phyloP scores from a whole-genome alignment of 1,140 invertebrate genomes.

The Meloidogyne exigua region DNA sequence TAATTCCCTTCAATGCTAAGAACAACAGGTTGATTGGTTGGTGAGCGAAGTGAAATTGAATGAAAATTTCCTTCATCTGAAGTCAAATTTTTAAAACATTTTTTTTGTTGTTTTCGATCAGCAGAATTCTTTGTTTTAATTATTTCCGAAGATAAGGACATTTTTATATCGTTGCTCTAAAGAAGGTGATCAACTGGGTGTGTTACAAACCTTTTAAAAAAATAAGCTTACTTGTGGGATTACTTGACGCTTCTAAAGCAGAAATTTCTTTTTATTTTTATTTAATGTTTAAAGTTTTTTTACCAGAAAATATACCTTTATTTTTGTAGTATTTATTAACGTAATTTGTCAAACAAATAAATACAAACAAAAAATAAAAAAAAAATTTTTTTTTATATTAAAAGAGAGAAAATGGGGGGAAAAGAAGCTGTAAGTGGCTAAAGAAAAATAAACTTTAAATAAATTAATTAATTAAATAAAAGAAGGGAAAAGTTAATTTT shows the following conservation, averaged over 20 bases:
- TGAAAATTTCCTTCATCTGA: conserved; percentile 9
- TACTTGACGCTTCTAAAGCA: neutral
- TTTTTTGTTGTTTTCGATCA: neutral
- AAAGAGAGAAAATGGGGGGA: neutral
- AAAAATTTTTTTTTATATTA: neutral
- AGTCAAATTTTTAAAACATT: neutral
- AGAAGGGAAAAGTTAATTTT: neutral
- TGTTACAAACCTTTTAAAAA: neutral
- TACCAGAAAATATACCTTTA: neutral
- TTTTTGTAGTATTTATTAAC: neutral
- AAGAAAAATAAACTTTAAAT: neutral
- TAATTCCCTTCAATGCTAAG: conserved; percentile 13
- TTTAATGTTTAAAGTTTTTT: neutral
- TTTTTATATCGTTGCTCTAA: neutral
- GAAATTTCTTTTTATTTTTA: neutral
- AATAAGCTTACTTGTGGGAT: neutral
- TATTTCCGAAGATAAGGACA: neutral
- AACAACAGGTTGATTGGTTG: neutral
- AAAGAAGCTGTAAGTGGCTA: neutral
- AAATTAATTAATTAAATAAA: neutral
- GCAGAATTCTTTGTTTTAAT: neutral
- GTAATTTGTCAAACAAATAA: neutral
- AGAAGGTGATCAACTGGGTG: neutral
- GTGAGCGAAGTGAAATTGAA: conserved; percentile 5
- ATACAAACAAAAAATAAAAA: neutral